phyloP scores from a whole-genome alignment of 2,888 invertebrate species.

The Morpho helenor region DNA sequence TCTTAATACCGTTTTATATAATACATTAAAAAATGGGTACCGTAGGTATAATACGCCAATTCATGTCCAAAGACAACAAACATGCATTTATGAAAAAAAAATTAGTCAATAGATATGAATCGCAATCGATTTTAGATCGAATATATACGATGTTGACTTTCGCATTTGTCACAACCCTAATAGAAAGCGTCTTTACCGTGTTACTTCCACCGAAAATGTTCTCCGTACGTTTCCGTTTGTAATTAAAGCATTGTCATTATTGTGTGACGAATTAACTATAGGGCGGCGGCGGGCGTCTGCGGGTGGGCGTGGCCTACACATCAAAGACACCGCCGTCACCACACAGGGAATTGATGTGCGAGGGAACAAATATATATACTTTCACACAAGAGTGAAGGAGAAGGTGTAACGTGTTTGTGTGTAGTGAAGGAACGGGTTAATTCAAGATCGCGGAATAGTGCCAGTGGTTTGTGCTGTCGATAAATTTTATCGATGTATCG shows the following conservation, averaged over 20 bases:
- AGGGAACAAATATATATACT: constrained; percentile 34
- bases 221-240: constrained; percentile 43
- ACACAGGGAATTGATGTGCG: constrained; percentile 55
- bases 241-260: constrained; percentile 76
- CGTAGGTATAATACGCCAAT: no score
- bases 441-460: constrained; percentile 68
- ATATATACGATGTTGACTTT: no score
- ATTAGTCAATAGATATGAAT: no score
- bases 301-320: constrained; percentile 61
- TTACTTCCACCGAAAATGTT: constrained; percentile 21
- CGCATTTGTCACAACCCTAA: constrained; percentile 5
- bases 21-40: no score
- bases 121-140: no score
- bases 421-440: constrained; percentile 62
- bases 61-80: no score
- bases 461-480: constrained; percentile 31
- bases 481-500: constrained; percentile 16
- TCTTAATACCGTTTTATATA: no score
- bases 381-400: constrained; percentile 34
- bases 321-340: constrained; percentile 68
- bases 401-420: constrained; percentile 29
- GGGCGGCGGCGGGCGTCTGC: constrained; percentile 42
- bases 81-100: no score
- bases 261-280: constrained; percentile 69
- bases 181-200: constrained; percentile 15